Evolutionary conservation across 1,140 invertebrate genomes (phyloP), one percentile per base, ranked within the genome.

Genomic region (Belonocnema kinseyi): DNA sequence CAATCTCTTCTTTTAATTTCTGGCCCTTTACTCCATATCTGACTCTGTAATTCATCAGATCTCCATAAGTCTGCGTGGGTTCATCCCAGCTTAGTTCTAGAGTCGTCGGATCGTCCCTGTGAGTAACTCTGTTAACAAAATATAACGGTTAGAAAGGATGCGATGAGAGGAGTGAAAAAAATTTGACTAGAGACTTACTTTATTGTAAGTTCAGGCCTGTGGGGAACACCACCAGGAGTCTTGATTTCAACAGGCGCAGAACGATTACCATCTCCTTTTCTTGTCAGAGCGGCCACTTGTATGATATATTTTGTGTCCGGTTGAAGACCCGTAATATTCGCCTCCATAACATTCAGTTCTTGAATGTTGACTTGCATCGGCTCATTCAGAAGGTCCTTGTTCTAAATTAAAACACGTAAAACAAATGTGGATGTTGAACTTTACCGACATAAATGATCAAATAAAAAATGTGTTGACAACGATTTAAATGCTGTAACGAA

Each of bases 211-310:
- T 94, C 94, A n/a, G 97, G 97, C 82, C 95, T 93, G 75, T 96
- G 96, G 16, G 97, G 97, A 54, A 98, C 97, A 83, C 98, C 98
- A 12, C 98, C 98, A 19, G 97, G 97, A 4, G 98, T 99, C 89
- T 94, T 96, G 0, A 98, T 95, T 56, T 94, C 94, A 66, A 96
- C 95, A 4, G 96, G 95, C 75, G 93, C 89, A 86, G 97, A 98
- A 73, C 97, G 92, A 86, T 97, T 95, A 4, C 98, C 98, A 90
- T 99, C 98, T 6, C 98, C 98, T 91, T 98, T 99, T 66, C 98
- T 93, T 0, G 98, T 99, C 40, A 98, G 92, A 0, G 97, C 98
- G 0, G 97, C 97, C 33, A 99, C 97, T 92, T 98, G 96, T 16
- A 97, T 94, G n/a, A 95, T 94, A 89, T 99, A 99, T 56, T 94